phyloP scores from a whole-genome alignment of 2,888 invertebrate genomes.

The Drepana falcataria region DNA sequence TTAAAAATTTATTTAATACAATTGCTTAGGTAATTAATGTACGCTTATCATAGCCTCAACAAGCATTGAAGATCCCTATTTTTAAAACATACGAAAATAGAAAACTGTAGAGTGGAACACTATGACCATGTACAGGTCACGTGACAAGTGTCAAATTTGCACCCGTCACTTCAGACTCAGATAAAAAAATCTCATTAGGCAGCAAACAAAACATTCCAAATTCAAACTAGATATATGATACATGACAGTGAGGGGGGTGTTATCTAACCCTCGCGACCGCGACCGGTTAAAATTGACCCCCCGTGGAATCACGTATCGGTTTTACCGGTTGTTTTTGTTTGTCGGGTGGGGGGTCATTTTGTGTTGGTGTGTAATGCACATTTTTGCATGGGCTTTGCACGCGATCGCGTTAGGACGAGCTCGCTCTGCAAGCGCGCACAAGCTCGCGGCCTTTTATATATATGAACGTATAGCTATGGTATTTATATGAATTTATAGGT shows the following conservation, averaged over 20 bases:
- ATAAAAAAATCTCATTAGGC: conserved; percentile 1
- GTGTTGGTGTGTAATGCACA: conserved; percentile 62
- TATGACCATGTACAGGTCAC: too few relatives aligned
- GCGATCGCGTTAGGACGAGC: conserved; percentile 57
- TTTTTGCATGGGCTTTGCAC: conserved; percentile 72
- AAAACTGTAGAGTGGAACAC: too few relatives aligned
- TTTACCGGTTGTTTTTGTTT: conserved; percentile 43
- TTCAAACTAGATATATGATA: conserved; percentile 61
- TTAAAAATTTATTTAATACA: too few relatives aligned
- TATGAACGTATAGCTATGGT: too few relatives aligned
- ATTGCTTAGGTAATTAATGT: too few relatives aligned
- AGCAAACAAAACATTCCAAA: conserved; percentile 41
- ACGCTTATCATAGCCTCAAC: too few relatives aligned
- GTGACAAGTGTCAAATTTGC: background rate
- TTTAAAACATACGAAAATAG: too few relatives aligned
- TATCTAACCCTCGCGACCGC: conserved; percentile 48
- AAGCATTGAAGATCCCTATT: too few relatives aligned
- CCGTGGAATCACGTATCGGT: conserved; percentile 37
- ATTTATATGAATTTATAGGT: too few relatives aligned
- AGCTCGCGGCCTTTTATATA: too few relatives aligned
- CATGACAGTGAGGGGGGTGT: conserved; percentile 56
- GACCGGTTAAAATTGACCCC: conserved; percentile 52
- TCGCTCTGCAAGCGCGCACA: conserved; percentile 60
- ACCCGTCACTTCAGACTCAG: conserved; percentile 2
- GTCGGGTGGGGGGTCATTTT: conserved; percentile 47